A percentile compares a stretch with the other conserved stretches of the same genome.
Conservation (phyloP, 2,888 invertebrate species). For the Choristoneura rosaceana region DNA sequence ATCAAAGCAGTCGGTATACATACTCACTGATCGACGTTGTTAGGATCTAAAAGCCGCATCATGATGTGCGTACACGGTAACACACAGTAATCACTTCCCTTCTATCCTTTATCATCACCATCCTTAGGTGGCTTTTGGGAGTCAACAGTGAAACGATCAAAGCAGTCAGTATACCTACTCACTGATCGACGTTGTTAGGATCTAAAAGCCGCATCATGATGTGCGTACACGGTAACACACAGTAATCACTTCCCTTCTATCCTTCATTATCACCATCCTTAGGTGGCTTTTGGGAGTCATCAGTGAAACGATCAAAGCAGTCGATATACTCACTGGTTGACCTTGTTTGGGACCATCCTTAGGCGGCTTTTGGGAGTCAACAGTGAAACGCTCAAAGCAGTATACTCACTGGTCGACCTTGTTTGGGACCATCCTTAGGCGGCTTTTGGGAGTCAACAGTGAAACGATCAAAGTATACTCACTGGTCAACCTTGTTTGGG, state of each 20-base stretch:
- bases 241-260: neutral
- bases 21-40: neutral
- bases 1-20: too few relatives aligned
- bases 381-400: neutral
- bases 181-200: constrained; percentile 46
- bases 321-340: too few relatives aligned
- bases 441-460: too few relatives aligned
- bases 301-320: neutral
- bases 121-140: neutral
- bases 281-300: neutral
- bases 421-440: too few relatives aligned
- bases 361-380: neutral
- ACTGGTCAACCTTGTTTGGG: too few relatives aligned
- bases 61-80: neutral
- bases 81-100: too few relatives aligned
- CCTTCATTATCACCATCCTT: too few relatives aligned
- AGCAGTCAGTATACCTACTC: neutral
- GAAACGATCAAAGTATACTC: too few relatives aligned
- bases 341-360: too few relatives aligned
- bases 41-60: neutral
- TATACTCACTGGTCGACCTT: too few relatives aligned
- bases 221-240: constrained; percentile 50
- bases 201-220: constrained; percentile 50
- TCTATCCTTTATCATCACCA: neutral
- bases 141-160: neutral